Evolutionary conservation across 2,888 invertebrate species (phyloP), one percentile per base, ranked within the genome.

Genomic region (Eremobia ochroleuca): DNA sequence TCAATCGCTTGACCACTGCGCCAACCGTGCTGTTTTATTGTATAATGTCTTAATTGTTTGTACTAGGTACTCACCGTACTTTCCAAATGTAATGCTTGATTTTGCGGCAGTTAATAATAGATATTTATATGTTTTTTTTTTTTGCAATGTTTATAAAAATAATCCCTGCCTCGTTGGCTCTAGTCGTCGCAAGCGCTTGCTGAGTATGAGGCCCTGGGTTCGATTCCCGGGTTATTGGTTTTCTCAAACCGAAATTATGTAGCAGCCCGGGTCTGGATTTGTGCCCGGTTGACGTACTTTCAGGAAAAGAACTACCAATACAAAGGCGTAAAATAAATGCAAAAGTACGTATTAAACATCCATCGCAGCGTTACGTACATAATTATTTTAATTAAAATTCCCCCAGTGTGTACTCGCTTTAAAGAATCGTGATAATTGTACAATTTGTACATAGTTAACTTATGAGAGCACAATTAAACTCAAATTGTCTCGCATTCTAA

Each of bases 391-490:
- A 84, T 73, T 79, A 70, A 76, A 73, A 66, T 77, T 70, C 61
- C 43, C 59, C 13, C 52, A 78, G 55, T 77, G 65, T 77, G 79
- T 78, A 76, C 66, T 25, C 52, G 52, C n/a, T 62, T 70, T 77
- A 87, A 87, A 89, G 84, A 88, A 88, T 84, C 73, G 77, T 74
- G 81, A 85, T 81, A 88, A 88, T 88, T 76, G 66, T 68, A 69
- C 82, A 85, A 88, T 87, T 87, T 82, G 76, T 79, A 66, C 85
- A 86, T 83, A 75, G 82, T 80, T 80, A 78, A 86, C 75, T 87
- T 89, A 88, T 89, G 86, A 79, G 72, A 37, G 78, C 31, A 77
- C 82, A 83, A 88, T 88, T 79, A 86, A 86, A 83, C 76, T 62
- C 40, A 61, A 70, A 82, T 71, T 67, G 76, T 68, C 77, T 55